Conservation (phyloP, 1,140 invertebrate species). For the Geopemphigus sp. region DNA sequence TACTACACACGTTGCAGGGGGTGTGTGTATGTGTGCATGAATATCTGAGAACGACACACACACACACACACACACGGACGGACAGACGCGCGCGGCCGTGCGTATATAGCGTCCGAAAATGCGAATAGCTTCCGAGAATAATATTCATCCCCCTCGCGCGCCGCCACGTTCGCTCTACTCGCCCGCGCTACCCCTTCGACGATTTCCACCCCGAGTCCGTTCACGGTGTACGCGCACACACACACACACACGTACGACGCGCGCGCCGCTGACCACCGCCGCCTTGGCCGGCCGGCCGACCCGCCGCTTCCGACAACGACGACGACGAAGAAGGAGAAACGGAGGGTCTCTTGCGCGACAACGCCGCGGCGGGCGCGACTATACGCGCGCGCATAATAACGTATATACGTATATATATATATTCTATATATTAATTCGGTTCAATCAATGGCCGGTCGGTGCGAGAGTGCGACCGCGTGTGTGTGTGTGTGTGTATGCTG, state of each 20-base stretch:
- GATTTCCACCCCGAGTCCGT: neutral
- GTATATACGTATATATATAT: too few species aligned
- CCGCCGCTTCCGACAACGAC: neutral
- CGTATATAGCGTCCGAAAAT: constrained; percentile 37
- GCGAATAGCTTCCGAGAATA: constrained; percentile 41
- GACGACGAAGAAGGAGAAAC: neutral
- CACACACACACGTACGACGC: too few species aligned
- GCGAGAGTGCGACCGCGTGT: neutral
- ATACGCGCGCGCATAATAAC: constrained; percentile 10
- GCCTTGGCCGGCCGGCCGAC: neutral
- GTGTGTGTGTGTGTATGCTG: too few species aligned
- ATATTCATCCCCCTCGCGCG: constrained; percentile 28
- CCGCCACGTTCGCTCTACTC: too few species aligned
- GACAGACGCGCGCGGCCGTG: too few species aligned
- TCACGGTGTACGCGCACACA: too few species aligned
- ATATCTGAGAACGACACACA: constrained; percentile 10
- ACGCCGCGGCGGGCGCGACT: neutral
- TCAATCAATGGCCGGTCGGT: constrained; percentile 27
- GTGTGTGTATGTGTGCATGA: neutral
- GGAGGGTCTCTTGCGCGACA: constrained; percentile 26
- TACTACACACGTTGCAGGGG: neutral
- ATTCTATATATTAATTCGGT: constrained; percentile 41
- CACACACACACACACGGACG: neutral
- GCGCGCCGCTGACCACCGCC: neutral
- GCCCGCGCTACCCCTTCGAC: neutral